Percentiles rank a stretch among this genome's conserved stretches.
phyloP scores from a whole-genome alignment of 2,797 vertebrate genomes.

The Toxotes lorentzi region DNA sequence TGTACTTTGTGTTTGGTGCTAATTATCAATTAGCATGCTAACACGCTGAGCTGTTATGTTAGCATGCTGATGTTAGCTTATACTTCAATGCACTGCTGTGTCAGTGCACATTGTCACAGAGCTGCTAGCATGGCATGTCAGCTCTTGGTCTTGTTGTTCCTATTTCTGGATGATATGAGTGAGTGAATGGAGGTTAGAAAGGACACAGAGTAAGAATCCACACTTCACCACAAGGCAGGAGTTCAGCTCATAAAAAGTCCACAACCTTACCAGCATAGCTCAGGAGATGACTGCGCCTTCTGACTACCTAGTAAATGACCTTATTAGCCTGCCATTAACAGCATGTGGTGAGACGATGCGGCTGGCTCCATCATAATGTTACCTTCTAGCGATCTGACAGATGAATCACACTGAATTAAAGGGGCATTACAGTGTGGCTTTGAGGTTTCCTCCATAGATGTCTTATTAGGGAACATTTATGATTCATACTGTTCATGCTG shows the following conservation, averaged over 20 bases:
- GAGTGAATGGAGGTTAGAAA: slow-evolving; percentile 30
- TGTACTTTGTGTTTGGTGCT: not conserved
- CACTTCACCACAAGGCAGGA: slow-evolving; percentile 49
- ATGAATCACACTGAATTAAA: slow-evolving; percentile 58
- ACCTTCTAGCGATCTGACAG: slow-evolving; percentile 53
- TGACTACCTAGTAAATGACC: slow-evolving; percentile 46
- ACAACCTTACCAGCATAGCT: slow-evolving; percentile 48
- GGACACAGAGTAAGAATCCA: slow-evolving; percentile 37
- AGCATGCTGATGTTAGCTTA: not conserved
- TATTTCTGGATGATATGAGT: slow-evolving; percentile 5
- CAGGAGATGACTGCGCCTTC: slow-evolving; percentile 53
- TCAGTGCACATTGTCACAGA: not conserved
- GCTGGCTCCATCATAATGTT: slow-evolving; percentile 31
- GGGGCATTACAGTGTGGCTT: slow-evolving; percentile 56
- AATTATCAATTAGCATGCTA: not conserved
- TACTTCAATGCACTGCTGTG: not conserved
- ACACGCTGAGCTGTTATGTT: not conserved
- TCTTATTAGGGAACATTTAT: slow-evolving; percentile 72
- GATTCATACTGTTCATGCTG: slow-evolving; percentile 67
- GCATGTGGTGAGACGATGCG: slow-evolving; percentile 56
- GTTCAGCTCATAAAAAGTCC: slow-evolving; percentile 62
- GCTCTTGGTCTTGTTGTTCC: not conserved
- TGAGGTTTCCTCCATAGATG: slow-evolving; percentile 69
- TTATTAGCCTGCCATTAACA: slow-evolving; percentile 63
- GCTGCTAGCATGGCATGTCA: not conserved